Conservation (phyloP, 2,113 vertebrate species). For the Calyptommatus sinebrachiatus region DNA sequence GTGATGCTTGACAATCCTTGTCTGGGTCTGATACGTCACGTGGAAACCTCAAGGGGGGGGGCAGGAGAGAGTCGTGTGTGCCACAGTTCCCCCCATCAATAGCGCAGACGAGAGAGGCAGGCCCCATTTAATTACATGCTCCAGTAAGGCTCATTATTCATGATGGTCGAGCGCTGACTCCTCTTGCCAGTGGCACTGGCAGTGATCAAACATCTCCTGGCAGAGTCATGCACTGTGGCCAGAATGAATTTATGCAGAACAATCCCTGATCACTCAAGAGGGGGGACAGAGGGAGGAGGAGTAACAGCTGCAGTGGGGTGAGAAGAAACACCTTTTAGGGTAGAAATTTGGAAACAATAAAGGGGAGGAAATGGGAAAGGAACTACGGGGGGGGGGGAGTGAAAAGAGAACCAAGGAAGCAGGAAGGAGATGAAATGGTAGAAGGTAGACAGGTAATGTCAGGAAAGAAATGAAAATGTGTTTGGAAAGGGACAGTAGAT, state of each 20-base stretch:
- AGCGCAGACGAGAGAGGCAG: not conserved
- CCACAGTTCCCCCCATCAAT: not conserved
- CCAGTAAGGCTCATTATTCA: not conserved
- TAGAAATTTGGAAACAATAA: too few relatives aligned
- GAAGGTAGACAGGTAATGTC: too few relatives aligned
- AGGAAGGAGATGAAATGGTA: not conserved
- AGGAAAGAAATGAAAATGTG: too few relatives aligned
- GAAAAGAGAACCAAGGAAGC: not conserved
- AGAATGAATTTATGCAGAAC: not conserved
- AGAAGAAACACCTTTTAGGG: not conserved
- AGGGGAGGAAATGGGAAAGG: not conserved
- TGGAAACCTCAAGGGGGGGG: not conserved
- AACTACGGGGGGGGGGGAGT: too few relatives aligned
- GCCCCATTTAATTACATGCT: not conserved
- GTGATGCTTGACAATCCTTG: not conserved
- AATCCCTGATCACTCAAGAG: not conserved
- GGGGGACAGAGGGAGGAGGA: not conserved
- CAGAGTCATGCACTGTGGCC: not conserved
- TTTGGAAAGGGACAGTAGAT: too few relatives aligned
- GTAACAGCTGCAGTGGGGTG: not conserved
- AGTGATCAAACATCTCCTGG: accelerated
- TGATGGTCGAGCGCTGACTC: accelerated
- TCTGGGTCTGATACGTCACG: not conserved
- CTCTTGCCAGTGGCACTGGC: not conserved
- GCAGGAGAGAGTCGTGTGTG: not conserved